phyloP scores from a whole-genome alignment of 1,140 invertebrate species.

The Steinernema feltiae region DNA sequence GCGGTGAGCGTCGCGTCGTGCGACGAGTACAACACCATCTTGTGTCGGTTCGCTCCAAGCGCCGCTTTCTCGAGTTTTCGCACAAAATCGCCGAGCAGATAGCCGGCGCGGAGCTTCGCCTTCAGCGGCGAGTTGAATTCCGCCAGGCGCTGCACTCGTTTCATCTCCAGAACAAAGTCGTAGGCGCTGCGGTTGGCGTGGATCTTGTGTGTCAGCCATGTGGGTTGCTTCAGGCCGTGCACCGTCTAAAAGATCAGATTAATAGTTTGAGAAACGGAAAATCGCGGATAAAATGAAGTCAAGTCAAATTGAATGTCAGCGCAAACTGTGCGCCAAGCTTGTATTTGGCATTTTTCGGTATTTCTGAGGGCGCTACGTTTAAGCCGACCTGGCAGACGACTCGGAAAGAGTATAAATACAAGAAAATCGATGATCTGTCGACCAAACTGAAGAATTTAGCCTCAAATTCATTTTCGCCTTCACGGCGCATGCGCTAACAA shows the following conservation, averaged over 20 bases:
- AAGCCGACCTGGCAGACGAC: no score
- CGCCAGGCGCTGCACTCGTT: neutral
- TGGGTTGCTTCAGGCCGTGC: neutral
- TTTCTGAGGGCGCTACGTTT: no score
- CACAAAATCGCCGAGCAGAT: conserved; percentile 8
- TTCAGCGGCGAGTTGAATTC: conserved; percentile 7
- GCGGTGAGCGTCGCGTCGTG: conserved; percentile 6
- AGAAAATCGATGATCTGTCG: no score
- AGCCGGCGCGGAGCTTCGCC: neutral
- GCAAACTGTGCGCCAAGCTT: no score
- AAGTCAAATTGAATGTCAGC: neutral
- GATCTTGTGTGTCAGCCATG: neutral
- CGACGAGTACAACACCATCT: neutral
- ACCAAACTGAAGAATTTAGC: no score
- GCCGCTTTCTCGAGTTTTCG: neutral
- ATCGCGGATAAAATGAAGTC: no score
- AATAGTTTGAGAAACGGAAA: no score
- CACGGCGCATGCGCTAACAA: no score
- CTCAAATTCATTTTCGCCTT: no score
- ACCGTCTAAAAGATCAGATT: neutral
- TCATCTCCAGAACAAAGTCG: neutral
- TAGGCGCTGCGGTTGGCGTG: neutral
- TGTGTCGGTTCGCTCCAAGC: neutral
- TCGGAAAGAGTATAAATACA: no score
- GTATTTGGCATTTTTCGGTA: no score